Percentiles rank a stretch among this genome's conserved stretches.
Conservation (phyloP, 2,113 vertebrate species). For the Mandrillus leucophaeus region DNA sequence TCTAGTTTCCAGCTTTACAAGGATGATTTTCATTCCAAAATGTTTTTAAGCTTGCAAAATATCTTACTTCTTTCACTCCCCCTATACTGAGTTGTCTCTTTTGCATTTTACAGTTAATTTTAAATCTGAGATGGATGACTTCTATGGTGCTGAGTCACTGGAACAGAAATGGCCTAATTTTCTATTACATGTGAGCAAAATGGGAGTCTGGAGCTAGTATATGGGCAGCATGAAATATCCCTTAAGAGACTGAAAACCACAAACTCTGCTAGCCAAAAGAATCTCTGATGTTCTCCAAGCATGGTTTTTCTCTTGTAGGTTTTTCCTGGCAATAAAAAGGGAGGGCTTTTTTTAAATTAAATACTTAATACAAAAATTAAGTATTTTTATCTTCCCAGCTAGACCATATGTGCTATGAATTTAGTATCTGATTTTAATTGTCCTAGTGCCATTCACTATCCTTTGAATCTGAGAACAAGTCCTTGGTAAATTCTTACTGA, state of each 20-base stretch:
- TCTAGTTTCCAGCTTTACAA: constrained; percentile 71
- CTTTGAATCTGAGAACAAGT: neutral
- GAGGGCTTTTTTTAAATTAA: neutral
- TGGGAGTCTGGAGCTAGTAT: neutral
- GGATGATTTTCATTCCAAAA: constrained; percentile 71
- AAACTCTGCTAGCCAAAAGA: constrained; percentile 10
- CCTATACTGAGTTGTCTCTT: constrained; percentile 52
- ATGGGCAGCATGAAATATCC: neutral
- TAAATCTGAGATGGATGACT: constrained; percentile 72
- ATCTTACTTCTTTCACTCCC: constrained; percentile 64
- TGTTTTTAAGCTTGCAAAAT: constrained; percentile 76
- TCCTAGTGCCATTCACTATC: neutral
- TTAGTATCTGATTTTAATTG: neutral
- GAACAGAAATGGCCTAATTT: constrained; percentile 36
- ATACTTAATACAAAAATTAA: no score
- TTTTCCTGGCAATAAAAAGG: neutral
- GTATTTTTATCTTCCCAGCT: neutral
- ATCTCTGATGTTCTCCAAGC: neutral
- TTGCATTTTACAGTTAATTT: constrained; percentile 77
- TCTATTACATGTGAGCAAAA: constrained; percentile 23
- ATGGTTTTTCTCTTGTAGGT: neutral
- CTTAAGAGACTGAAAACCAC: neutral
- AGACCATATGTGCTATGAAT: neutral
- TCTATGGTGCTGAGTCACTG: constrained; percentile 72
- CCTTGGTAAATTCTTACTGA: neutral